These are phyloP conservation scores for Drosophila sturtevanti DNA, from an alignment of 1,140 invertebrate species.

Conservation along the genomic window DNA sequence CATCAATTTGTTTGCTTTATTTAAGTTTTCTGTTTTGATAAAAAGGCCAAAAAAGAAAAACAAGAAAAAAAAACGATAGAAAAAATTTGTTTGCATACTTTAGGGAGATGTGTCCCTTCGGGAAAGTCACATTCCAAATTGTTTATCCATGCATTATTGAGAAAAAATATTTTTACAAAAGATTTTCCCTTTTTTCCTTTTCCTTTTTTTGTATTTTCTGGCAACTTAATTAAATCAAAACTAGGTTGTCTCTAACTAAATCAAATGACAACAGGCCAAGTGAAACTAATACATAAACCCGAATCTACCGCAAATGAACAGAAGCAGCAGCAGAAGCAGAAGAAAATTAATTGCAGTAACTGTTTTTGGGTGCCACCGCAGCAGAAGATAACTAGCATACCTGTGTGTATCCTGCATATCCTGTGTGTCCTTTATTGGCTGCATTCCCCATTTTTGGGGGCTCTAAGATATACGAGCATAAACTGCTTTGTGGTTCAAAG, in stretches of 20 bases:
- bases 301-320: constrained; percentile 37
- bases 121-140: constrained; percentile 37
- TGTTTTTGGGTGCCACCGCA: constrained; percentile 26
- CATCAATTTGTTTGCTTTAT: constrained; percentile 79
- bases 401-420: constrained; percentile 32
- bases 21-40: constrained; percentile 71
- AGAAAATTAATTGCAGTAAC: constrained; percentile 14
- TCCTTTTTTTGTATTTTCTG: not conserved
- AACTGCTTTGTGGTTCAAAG: constrained; percentile 80
- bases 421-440: constrained; percentile 69
- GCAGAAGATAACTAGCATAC: constrained; percentile 49
- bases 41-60: constrained; percentile 24
- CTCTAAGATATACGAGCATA: constrained; percentile 43
- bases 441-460: constrained; percentile 58
- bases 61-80: not conserved
- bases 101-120: constrained; percentile 11
- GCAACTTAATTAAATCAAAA: constrained; percentile 67
- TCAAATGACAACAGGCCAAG: constrained; percentile 53
- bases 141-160: constrained; percentile 59
- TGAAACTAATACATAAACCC: constrained; percentile 31
- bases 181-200: constrained; percentile 7
- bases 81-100: constrained; percentile 55
- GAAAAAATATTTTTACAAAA: constrained; percentile 51
- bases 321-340: not conserved
- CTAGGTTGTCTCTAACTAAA: constrained; percentile 57